These are phyloP conservation scores for Malaclemys terrapin DNA, from an alignment of 2,113 vertebrate genomes.

Conservation along the genomic window DNA sequence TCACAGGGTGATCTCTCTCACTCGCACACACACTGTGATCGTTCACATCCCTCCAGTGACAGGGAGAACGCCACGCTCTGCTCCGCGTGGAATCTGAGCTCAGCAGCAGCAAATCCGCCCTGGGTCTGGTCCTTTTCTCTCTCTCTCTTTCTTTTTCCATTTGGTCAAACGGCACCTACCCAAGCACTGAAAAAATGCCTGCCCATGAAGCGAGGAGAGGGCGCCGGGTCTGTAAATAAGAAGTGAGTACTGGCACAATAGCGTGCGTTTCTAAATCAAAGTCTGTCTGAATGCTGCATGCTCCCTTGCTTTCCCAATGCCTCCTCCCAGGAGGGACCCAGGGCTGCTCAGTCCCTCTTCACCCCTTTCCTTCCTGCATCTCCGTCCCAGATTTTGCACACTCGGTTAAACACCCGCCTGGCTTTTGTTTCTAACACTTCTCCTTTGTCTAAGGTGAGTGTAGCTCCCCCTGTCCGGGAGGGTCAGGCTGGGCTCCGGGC, in stretches of 20 bases:
- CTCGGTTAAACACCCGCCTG: not conserved
- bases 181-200: too few species aligned
- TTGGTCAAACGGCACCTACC: too few species aligned
- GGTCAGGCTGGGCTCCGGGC: too few species aligned
- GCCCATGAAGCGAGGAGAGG: constrained; percentile 81
- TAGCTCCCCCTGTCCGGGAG: not conserved
- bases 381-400: not conserved
- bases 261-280: constrained; percentile 38
- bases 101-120: constrained; percentile 15
- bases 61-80: not conserved
- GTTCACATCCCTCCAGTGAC: not conserved
- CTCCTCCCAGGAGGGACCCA: constrained; percentile 35
- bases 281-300: constrained; percentile 74
- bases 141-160: constrained; percentile 47
- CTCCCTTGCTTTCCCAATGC: constrained; percentile 62
- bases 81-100: constrained; percentile 3
- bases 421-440: not conserved
- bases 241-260: constrained; percentile 83
- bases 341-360: constrained; percentile 16
- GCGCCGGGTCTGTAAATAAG: constrained; percentile 83
- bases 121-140: not conserved
- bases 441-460: constrained; percentile 13
- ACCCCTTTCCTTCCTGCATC: not conserved
- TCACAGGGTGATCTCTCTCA: not conserved
- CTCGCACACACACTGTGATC: constrained; percentile 34